Base-by-base conservation (phyloP, 2,888 invertebrate species). In the Escarpia spicata region DNA sequence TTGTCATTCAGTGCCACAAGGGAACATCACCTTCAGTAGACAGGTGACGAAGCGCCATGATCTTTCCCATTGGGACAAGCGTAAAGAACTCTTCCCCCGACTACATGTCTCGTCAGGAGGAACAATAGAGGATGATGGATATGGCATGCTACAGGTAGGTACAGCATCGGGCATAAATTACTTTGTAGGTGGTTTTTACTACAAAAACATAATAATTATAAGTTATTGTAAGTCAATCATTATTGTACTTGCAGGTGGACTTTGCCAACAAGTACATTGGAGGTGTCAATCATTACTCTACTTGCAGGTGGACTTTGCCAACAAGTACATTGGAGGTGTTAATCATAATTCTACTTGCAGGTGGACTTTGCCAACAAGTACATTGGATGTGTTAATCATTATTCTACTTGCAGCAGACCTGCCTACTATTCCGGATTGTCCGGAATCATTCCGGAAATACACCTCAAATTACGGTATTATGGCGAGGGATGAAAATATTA, bases 71-170 rank as follows among this genome's bases (percentile, higher is more conserved):
- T 96, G 96, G 98, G 97, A 97, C 37, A 95, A 96, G 44, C 97
- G 97, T 43, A 96, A 96, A 0, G 96, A 97, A 15, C 96, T 96
- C 15, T 96, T 99, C 26, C 97, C 97, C 4, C 96, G 97, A 43
- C 95, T 99, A 2, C 98, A 98, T 95, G 97, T 98, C 0, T 97
- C 98, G 90, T 97, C 98, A 3, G 96, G 97, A 45, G 98, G 98
- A 8, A 98, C 98, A 0, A 99, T 99, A 93, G 99, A 99, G 96
- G 98, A 98, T 94, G 97, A 98, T 92, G 98, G 98, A 92, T 95
- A 96, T 44, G 98, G 98, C 2, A 97, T 98, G 95, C 97, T 99
- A 92, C 96, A 97, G 96, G 96, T 97, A 75, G 19, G 75, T 75
- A 75, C 6, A 75, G 26, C 75, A 6, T 26, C 6, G 2, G 26